A percentile compares a stretch with the other conserved stretches of the same genome.
phyloP scores from a whole-genome alignment of 2,113 vertebrate species.

The Albula glossodonta region DNA sequence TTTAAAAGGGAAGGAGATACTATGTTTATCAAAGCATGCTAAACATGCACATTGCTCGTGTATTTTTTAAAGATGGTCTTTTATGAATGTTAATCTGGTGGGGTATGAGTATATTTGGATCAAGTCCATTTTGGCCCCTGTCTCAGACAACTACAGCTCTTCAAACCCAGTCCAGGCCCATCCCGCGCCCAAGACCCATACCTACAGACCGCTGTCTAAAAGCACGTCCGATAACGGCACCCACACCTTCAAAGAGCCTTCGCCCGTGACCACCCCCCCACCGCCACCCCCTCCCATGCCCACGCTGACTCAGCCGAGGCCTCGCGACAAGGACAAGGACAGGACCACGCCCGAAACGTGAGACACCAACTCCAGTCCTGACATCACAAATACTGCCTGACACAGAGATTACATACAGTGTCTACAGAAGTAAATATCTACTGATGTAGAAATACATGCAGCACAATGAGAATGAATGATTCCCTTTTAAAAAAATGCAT shows the following conservation, averaged over 20 bases:
- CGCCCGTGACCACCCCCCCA: constrained; percentile 54
- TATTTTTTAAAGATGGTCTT: background rate
- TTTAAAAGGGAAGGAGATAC: background rate
- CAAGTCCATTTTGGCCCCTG: background rate
- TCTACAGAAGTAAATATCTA: too few species aligned
- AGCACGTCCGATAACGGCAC: constrained; percentile 78
- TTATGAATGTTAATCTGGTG: background rate
- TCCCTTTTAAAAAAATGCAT: background rate
- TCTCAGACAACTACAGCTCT: constrained; percentile 68
- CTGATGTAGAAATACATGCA: background rate
- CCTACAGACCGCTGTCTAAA: constrained; percentile 80
- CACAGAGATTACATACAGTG: too few species aligned
- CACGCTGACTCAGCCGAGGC: constrained; percentile 57
- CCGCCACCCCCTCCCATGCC: constrained; percentile 59
- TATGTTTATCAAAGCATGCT: background rate
- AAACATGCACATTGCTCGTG: background rate
- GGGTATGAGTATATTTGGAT: background rate
- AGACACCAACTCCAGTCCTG: constrained; percentile 38
- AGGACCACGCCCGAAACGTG: constrained; percentile 76
- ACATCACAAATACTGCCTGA: background rate
- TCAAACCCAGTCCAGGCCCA: constrained; percentile 73
- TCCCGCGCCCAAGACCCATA: constrained; percentile 80
- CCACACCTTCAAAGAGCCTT: constrained; percentile 63
- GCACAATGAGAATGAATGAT: background rate
- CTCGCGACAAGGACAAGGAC: constrained; percentile 55